Evolutionary conservation across 2,113 vertebrate genomes (phyloP), one percentile per base, ranked within the genome.

Genomic region (Nibea coibor): DNA sequence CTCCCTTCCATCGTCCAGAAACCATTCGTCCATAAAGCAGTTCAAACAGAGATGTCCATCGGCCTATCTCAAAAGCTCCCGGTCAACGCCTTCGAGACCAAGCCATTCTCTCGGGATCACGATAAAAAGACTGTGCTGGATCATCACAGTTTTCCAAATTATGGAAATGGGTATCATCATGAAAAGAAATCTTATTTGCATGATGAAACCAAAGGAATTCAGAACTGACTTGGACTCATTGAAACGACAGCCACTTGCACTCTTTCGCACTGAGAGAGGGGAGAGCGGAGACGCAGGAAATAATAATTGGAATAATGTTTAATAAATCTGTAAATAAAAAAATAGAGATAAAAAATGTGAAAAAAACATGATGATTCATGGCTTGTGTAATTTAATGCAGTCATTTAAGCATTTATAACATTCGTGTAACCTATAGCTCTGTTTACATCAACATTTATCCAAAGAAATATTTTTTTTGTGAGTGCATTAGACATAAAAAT

Each of bases 31-130:
- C 92, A 95, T 45, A 95, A 94, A 84, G 88, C 80, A 4, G 51
- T 89, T 66, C 96, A 96, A 70, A 96, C 96, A 3, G 95, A 95
- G 42, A 95, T 94, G 91, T 95, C 94, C 54, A 89, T 95, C 62
- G 80, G 89, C 50, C 84, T 91, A 19, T 58, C 86, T 0, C 94
- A 95, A 53, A 95, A 90, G 59, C 89, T 96, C 15, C 95, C 93
- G 0, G 50, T 72, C 12, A 93, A 89, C 35, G 92, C 92, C 0
- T 95, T 94, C 68, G 92, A 94, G 80, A 90, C 73, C 4, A 94
- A 88, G 67, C 57, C 59, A 6, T 74, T 82, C 20, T 88, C 85
- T 62, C 76, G 73, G n/a, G 91, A 94, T 3, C 43, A 57, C 4
- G 91, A 94, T 56, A 92, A 74, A 79, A 91, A 86, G 57, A 86